Percentiles rank a stretch among this genome's conserved stretches.
Conservation (phyloP, 1,140 invertebrate genomes). For the Lordiphosa clarofinis region DNA sequence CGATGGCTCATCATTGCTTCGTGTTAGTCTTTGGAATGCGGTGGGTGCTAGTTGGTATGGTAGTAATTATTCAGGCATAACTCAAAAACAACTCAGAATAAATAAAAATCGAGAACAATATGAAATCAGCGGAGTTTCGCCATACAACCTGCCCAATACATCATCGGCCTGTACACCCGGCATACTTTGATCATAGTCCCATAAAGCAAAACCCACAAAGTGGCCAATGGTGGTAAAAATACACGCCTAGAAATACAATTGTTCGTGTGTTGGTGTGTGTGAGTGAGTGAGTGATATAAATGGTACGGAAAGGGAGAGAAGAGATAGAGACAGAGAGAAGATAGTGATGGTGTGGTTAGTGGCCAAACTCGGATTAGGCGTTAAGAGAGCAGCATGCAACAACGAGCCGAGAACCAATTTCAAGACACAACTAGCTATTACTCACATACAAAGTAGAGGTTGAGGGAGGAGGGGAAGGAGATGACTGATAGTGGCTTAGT, state of each 20-base stretch:
- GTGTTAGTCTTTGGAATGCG: not conserved
- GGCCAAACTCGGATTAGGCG: too few relatives aligned
- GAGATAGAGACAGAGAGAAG: slow-evolving; percentile 11
- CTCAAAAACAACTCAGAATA: slow-evolving; percentile 13
- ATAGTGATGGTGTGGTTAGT: slow-evolving; percentile 3
- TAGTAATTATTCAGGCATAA: not conserved
- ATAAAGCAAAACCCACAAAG: slow-evolving; percentile 86
- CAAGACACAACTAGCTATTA: slow-evolving; percentile 1
- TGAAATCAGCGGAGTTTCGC: too few relatives aligned
- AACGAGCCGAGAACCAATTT: not conserved
- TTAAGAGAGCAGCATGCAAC: slow-evolving; percentile 4
- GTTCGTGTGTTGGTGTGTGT: not conserved
- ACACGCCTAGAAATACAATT: slow-evolving; percentile 83
- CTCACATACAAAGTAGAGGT: slow-evolving; percentile 5
- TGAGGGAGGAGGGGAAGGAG: not conserved
- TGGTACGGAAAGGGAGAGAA: slow-evolving; percentile 12
- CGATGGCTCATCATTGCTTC: slow-evolving; percentile 15
- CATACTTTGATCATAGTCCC: slow-evolving; percentile 92
- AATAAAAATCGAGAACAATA: slow-evolving; percentile 41
- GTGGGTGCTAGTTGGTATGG: slow-evolving; percentile 28
- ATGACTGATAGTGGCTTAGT: slow-evolving; percentile 1
- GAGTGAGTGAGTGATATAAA: slow-evolving; percentile 35
- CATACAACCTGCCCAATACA: slow-evolving; percentile 87
- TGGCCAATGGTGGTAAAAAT: slow-evolving; percentile 86
- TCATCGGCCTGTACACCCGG: slow-evolving; percentile 88